Evolutionary conservation across 2,797 vertebrate species (phyloP), one percentile per base, ranked within the genome.

Genomic region (Setipinna tenuifilis): DNA sequence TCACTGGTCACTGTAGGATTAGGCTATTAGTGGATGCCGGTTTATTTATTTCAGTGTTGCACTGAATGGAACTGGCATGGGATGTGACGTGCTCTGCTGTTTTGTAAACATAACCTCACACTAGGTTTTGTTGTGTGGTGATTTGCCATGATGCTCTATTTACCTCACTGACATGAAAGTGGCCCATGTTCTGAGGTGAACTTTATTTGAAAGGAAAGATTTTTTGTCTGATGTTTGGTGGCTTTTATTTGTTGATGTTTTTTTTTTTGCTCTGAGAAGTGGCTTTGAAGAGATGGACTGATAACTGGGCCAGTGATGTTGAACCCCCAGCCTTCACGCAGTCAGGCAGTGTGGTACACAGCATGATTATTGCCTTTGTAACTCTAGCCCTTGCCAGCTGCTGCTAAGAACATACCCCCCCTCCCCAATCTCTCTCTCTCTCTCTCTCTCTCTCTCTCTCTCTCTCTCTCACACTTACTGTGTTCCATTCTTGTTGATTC

Each of bases 391-490:
- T 80, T 85, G 62, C 83, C 87, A 88, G 89, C 86, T 88, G 87
- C 85, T 87, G 78, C 58, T 35, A 65, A 75, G 78, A 81, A 87
- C 80, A 48, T 48, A 87, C 28, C 78, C 59, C 80, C 85, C 82
- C 19, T 85, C 82, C 19, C 57, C 84, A 81, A 54, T 81, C 50
- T 54, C 50, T 54, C 50, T 9, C 50, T 54, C 86, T 87, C 85
- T 17, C 17, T 14, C 88, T 86, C 90, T 92, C 87, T 81, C 85
- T 86, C 84, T 84, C 86, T 86, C 58, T 81, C 59, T 86, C 86
- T 25, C 19, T n/a, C 81, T 81, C 50, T 75, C 85, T 90, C 87
- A 87, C 88, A 90, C 85, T 89, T 92, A 88, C 16, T 35, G 4
- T 35, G 68, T 31, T 5, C 68, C 41, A 16, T 75, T 35, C 28